Base-by-base conservation (phyloP, 2,113 vertebrate species). In the Varanus salvator region DNA sequence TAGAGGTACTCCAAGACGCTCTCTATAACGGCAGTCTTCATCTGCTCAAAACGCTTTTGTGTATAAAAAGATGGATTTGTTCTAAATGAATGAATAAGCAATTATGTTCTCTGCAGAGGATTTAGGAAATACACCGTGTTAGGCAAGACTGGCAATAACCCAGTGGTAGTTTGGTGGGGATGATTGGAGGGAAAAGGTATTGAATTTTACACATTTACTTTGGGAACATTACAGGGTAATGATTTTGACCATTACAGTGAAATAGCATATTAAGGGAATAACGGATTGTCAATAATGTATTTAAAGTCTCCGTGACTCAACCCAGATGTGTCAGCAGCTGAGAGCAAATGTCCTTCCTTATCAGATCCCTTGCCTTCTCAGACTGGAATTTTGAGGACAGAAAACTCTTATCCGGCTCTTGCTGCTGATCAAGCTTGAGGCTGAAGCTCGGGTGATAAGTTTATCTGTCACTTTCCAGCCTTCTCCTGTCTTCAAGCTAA, bases 231-330 rank as follows among this genome's bases (percentile, higher is more conserved):
- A 38, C 34, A 84, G 19, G 23, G 15, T 90, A 89, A 91, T 86
- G 84, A 64, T 92, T 87, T 90, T 90, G 90, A 60, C 64, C 57
- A 48, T 94, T 93, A 88, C 66, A 90, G 76, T 84, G 76, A 93
- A 90, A 92, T 44, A 82, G 50, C 78, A 19, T 91, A 83, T 90
- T 92, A 87, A 83, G 69, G 82, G 90, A 94, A 94, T 89, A 94
- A 92, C 93, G 90, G 76, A 68, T 89, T 78, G 90, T 94, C 94
- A 95, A 27, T 91, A 95, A 94, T 2, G 77, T 91, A 83, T 91
- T 94, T 94, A 91, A 76, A 92, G 69, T 60, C 72, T 93, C 71
- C 38, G 6, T 6, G 89, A 81, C 82, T 92, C 81, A 76, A 75
- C 15, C 31, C 80, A 64, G 71, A 21, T 6, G 60, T 90, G 86